Conservation (phyloP, 2,113 vertebrate genomes). For the Chloropsis cyanopogon region DNA sequence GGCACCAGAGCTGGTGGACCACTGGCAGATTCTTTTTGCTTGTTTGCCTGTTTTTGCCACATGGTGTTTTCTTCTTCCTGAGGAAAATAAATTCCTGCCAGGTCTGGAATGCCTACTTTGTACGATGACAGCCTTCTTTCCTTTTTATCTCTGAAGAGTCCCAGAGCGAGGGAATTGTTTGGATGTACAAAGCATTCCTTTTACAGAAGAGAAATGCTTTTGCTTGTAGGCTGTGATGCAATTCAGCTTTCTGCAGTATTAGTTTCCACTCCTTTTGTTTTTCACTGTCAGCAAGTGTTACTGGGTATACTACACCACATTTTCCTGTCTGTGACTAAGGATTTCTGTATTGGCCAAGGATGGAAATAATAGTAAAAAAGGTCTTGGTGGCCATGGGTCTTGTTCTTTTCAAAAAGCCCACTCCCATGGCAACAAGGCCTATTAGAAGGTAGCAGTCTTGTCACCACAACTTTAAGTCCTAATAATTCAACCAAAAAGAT, state of each 20-base stretch:
- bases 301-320: slow-evolving; percentile 15
- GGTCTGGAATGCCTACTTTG: background rate
- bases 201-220: slow-evolving; percentile 31
- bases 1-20: background rate
- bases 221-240: slow-evolving; percentile 45
- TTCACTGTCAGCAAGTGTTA: slow-evolving; percentile 67
- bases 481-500: slow-evolving; percentile 78
- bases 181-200: slow-evolving; percentile 55
- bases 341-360: slow-evolving; percentile 39
- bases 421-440: slow-evolving; percentile 66
- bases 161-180: background rate
- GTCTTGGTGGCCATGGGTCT: slow-evolving; percentile 42
- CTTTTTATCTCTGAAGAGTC: slow-evolving; percentile 23
- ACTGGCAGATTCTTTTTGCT: background rate
- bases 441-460: slow-evolving; percentile 72
- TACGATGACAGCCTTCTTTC: background rate
- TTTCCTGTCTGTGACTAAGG: slow-evolving; percentile 55
- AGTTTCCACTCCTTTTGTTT: slow-evolving; percentile 52
- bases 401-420: slow-evolving; percentile 70
- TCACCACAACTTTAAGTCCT: slow-evolving; percentile 79
- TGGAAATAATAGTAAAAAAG: slow-evolving; percentile 51
- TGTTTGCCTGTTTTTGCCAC: background rate
- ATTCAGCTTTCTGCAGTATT: slow-evolving; percentile 40
- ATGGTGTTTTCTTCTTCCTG: background rate
- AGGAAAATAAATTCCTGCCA: background rate